Percentiles rank a stretch among this genome's conserved stretches.
phyloP scores from a whole-genome alignment of 37 sponge, comb jelly and placozoan genomes.

The Ianthella basta region DNA sequence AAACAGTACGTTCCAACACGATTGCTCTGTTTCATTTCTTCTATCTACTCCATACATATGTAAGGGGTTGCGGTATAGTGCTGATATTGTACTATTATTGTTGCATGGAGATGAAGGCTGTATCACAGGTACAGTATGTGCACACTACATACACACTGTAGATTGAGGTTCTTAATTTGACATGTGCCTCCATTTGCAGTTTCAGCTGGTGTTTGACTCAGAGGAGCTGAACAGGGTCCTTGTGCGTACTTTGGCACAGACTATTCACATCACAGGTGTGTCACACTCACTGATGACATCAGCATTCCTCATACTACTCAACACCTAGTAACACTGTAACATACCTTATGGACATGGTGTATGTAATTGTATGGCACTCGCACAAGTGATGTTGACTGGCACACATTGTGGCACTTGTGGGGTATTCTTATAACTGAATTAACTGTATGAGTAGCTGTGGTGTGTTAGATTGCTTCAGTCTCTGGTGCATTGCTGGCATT shows the following conservation, averaged over 20 bases:
- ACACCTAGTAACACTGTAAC: background rate
- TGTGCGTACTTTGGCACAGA: slow-evolving; percentile 74
- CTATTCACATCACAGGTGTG: slow-evolving; percentile 72
- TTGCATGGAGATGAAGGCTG: background rate
- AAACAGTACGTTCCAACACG: background rate
- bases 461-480: too few relatives aligned
- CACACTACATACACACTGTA: background rate
- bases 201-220: slow-evolving; percentile 50
- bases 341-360: too few relatives aligned
- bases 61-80: too few relatives aligned
- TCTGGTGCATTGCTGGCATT: too few relatives aligned
- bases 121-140: background rate
- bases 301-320: background rate
- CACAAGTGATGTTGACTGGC: too few relatives aligned
- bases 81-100: background rate
- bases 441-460: too few relatives aligned
- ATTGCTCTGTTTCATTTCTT: too few relatives aligned
- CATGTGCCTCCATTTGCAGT: too few relatives aligned
- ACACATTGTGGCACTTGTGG: background rate
- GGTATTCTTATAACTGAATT: too few relatives aligned
- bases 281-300: background rate
- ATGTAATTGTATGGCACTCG: too few relatives aligned
- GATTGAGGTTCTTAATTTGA: too few relatives aligned
- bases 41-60: too few relatives aligned
- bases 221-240: slow-evolving; percentile 86